Evolutionary conservation across 2,113 vertebrate species (phyloP).

Genomic region (Eulemur rufifrons): DNA sequence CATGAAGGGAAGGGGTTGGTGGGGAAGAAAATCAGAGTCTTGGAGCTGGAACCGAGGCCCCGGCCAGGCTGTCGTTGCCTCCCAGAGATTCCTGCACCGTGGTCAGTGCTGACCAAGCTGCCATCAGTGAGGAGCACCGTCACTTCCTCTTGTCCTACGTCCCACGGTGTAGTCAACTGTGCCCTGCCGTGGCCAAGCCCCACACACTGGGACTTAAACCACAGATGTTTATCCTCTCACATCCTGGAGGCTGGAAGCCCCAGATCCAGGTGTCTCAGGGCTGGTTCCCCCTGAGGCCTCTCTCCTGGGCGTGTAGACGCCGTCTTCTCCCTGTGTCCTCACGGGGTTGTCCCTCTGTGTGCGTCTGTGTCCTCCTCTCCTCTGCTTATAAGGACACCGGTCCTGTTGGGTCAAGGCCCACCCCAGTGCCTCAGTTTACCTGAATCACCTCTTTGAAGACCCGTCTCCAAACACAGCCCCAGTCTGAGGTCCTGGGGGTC

Average conservation of each 20-base stretch:
- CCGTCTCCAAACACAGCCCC: neutral
- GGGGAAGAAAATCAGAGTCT: neutral
- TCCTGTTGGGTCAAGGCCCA: neutral
- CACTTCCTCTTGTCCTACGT: neutral
- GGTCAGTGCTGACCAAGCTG: too few relatives aligned
- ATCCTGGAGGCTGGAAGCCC: neutral
- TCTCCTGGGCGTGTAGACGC: neutral
- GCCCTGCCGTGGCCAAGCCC: neutral
- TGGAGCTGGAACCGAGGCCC: neutral
- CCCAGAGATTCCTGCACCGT: neutral
- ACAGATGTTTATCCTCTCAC: fast-evolving
- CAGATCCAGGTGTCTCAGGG: neutral
- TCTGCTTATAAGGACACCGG: too few relatives aligned
- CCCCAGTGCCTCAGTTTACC: neutral
- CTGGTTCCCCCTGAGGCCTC: neutral
- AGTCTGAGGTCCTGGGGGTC: neutral
- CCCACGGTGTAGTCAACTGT: too few relatives aligned
- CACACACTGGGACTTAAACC: neutral
- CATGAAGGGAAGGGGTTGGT: neutral
- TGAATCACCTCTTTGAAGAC: neutral
- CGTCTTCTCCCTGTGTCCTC: too few relatives aligned
- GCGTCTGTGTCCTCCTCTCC: neutral
- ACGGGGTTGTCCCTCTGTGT: too few relatives aligned
- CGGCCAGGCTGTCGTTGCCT: fast-evolving
- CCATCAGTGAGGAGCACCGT: neutral